Percentiles rank a stretch among this genome's conserved stretches.
Evolutionary conservation across 1,140 invertebrate genomes (phyloP).

Genomic region (Onthophagus taurus): DNA sequence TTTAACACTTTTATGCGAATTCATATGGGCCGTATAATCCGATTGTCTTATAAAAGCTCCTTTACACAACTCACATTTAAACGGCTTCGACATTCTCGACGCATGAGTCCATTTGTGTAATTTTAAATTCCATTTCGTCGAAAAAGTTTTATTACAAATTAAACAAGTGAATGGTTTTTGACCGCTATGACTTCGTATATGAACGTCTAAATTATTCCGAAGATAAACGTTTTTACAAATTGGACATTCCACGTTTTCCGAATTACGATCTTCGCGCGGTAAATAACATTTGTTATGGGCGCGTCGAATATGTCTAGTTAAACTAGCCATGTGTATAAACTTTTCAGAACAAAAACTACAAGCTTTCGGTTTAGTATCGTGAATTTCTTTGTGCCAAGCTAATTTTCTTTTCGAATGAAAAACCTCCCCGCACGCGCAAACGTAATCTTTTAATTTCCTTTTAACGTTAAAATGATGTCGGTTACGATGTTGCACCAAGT

Average conservation of each 20-base stretch:
- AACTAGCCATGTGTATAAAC: constrained; percentile 69
- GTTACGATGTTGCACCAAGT: constrained; percentile 75
- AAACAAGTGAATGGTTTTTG: constrained; percentile 66
- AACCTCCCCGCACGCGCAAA: constrained; percentile 73
- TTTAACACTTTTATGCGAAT: constrained; percentile 67
- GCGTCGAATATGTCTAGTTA: constrained; percentile 72
- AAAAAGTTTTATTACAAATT: constrained; percentile 76
- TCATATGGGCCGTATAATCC: constrained; percentile 75
- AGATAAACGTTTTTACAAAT: constrained; percentile 72
- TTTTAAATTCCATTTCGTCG: constrained; percentile 81
- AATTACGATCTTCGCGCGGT: constrained; percentile 46
- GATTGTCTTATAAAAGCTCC: constrained; percentile 69
- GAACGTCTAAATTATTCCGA: constrained; percentile 66
- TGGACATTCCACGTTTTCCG: constrained; percentile 67
- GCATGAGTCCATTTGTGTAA: constrained; percentile 85
- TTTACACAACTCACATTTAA: constrained; percentile 74
- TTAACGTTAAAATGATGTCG: constrained; percentile 56
- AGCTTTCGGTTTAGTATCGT: constrained; percentile 70
- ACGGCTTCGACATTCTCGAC: constrained; percentile 70
- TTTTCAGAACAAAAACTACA: constrained; percentile 75
- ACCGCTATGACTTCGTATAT: constrained; percentile 68
- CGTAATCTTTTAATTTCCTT: constrained; percentile 62
- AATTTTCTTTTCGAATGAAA: constrained; percentile 74
- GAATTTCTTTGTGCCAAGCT: constrained; percentile 75
- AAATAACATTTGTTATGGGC: constrained; percentile 70